A percentile compares a stretch with the other conserved stretches of the same genome.
Evolutionary conservation across 2,113 vertebrate genomes (phyloP).

Genomic region (Pterocles gutturalis): DNA sequence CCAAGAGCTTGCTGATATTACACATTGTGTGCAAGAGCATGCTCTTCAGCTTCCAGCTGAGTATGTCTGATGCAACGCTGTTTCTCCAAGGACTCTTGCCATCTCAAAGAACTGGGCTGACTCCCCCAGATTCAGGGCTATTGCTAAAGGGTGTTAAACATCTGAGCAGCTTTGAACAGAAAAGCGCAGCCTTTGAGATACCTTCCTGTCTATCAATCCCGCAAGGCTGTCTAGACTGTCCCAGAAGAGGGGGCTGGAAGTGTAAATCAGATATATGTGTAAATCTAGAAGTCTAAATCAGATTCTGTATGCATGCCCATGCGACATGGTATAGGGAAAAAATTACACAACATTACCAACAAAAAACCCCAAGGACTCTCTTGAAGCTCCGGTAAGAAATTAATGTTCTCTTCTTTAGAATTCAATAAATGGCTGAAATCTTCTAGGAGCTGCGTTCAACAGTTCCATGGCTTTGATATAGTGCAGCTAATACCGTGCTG

Average conservation of each 20-base stretch:
- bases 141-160: neutral
- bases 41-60: neutral
- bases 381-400: neutral
- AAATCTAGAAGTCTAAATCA: slow-evolving; percentile 39
- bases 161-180: slow-evolving; percentile 7
- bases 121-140: neutral
- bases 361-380: neutral
- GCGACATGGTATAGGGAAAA: neutral
- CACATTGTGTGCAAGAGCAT: neutral
- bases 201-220: slow-evolving; percentile 14
- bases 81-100: neutral
- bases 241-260: slow-evolving; percentile 8
- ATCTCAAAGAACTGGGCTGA: neutral
- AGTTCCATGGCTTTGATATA: neutral
- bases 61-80: neutral
- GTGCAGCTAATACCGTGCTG: neutral
- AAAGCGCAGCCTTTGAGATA: neutral
- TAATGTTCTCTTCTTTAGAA: neutral
- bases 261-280: slow-evolving; percentile 34
- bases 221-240: slow-evolving; percentile 33
- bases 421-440: neutral
- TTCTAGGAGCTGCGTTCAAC: neutral
- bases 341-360: neutral
- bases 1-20: neutral
- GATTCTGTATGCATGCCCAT: neutral